Percentiles rank a stretch among this genome's conserved stretches.
phyloP scores from a whole-genome alignment of 2,888 invertebrate species.

The Timandra comae region DNA sequence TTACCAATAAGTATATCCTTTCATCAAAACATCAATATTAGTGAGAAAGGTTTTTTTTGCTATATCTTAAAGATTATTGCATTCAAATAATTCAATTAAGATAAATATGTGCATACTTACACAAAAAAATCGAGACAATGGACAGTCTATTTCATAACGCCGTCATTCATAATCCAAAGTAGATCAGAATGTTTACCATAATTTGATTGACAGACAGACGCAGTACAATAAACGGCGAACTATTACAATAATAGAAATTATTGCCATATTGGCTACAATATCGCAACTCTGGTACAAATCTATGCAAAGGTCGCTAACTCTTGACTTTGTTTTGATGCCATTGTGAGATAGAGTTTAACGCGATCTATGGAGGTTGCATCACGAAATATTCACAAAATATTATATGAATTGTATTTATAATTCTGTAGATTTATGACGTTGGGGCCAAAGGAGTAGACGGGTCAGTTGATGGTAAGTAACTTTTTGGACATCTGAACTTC shows the following conservation, averaged over 20 bases:
- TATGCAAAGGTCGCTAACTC: slow-evolving; percentile 63
- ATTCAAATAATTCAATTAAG: no score
- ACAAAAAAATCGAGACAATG: no score
- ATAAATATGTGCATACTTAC: no score
- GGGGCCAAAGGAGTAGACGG: no score
- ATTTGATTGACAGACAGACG: slow-evolving; percentile 67
- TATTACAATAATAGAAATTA: slow-evolving; percentile 54
- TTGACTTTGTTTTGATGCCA: slow-evolving; percentile 66
- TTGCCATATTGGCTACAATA: slow-evolving; percentile 50
- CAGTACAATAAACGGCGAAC: slow-evolving; percentile 59
- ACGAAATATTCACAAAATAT: slow-evolving; percentile 17
- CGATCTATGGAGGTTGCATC: slow-evolving; percentile 42
- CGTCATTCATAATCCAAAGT: slow-evolving; percentile 37
- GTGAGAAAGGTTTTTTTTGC: no score
- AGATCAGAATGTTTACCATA: slow-evolving; percentile 61
- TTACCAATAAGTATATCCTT: no score
- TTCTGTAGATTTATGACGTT: no score
- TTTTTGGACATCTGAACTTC: no score
- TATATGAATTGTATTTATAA: no score
- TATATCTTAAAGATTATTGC: no score
- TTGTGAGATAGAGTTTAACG: slow-evolving; percentile 55
- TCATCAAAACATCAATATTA: no score
- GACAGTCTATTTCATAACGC: slow-evolving; percentile 40
- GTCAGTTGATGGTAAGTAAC: no score
- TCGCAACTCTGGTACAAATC: slow-evolving; percentile 53